Percentiles rank a stretch among this genome's conserved stretches.
Evolutionary conservation across 2,113 vertebrate genomes (phyloP).

Genomic region (Chamaea fasciata): DNA sequence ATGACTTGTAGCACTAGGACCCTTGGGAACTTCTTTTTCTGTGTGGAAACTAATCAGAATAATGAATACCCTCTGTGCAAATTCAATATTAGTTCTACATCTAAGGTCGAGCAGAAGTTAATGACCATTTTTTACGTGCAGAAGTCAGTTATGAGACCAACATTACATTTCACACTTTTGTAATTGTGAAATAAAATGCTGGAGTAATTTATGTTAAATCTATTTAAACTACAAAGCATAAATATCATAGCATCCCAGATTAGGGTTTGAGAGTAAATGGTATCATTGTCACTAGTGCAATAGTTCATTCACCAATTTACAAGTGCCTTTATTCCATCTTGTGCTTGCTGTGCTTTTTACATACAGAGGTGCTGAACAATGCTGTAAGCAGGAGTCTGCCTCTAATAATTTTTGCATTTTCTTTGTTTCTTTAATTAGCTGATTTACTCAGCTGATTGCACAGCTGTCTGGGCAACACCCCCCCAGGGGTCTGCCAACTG

Average conservation of each 20-base stretch:
- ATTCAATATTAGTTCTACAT: slow-evolving; percentile 63
- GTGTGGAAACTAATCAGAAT: slow-evolving; percentile 25
- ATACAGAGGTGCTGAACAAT: slow-evolving; percentile 38
- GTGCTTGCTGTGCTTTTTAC: slow-evolving; percentile 18
- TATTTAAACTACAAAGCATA: slow-evolving; percentile 62
- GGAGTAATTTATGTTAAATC: slow-evolving; percentile 64
- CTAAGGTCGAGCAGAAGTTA: slow-evolving; percentile 73
- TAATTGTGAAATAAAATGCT: slow-evolving; percentile 46
- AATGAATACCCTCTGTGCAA: slow-evolving; percentile 56
- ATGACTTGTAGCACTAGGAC: not conserved
- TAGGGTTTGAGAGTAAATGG: not conserved
- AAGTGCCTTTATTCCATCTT: not conserved
- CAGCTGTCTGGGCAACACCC: slow-evolving; percentile 56
- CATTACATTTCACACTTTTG: slow-evolving; percentile 33
- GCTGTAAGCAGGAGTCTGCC: not conserved
- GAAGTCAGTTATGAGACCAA: slow-evolving; percentile 23
- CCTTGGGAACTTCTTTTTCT: slow-evolving; percentile 58
- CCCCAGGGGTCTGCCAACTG: slow-evolving; percentile 49
- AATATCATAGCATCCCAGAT: slow-evolving; percentile 29
- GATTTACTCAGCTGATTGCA: slow-evolving; percentile 69
- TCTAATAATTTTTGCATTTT: slow-evolving; percentile 65
- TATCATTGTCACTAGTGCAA: not conserved
- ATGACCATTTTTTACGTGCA: slow-evolving; percentile 62
- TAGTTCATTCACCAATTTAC: not conserved
- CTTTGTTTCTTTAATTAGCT: slow-evolving; percentile 72